These are phyloP conservation scores for Hassar affinis DNA, from an alignment of 2,113 vertebrate genomes.

Conservation along the genomic window DNA sequence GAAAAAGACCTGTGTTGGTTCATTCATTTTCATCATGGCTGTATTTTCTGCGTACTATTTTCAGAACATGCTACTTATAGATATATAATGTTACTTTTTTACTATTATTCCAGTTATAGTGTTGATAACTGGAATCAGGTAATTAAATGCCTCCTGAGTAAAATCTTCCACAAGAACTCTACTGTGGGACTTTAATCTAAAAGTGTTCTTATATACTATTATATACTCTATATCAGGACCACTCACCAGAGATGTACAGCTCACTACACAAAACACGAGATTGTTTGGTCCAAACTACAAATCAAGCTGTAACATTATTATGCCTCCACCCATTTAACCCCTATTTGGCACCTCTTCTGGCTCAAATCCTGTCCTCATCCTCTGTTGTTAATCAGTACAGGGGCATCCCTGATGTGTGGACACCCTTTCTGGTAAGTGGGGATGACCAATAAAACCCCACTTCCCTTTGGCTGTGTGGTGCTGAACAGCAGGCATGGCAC, in stretches of 20 bases:
- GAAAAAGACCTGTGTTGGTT: not conserved
- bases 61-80: not conserved
- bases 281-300: slow-evolving; percentile 8
- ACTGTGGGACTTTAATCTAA: not conserved
- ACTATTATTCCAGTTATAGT: too few species aligned
- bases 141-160: not conserved
- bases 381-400: slow-evolving; percentile 8
- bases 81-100: not conserved
- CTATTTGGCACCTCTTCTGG: slow-evolving; percentile 3
- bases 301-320: slow-evolving; percentile 19
- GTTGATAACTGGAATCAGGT: not conserved
- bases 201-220: too few species aligned
- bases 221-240: not conserved
- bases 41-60: not conserved
- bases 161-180: not conserved
- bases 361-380: not conserved
- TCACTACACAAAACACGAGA: not conserved
- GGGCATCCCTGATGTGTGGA: slow-evolving; percentile 28
- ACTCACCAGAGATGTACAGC: not conserved
- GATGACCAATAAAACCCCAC: slow-evolving; percentile 42
- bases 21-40: not conserved
- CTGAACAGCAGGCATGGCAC: slow-evolving; percentile 45
- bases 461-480: slow-evolving; percentile 44
- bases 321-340: slow-evolving; percentile 6
- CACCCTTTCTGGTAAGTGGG: slow-evolving; percentile 11